Conservation (phyloP, 1,140 invertebrate genomes). For the Trichoplusia ni region DNA sequence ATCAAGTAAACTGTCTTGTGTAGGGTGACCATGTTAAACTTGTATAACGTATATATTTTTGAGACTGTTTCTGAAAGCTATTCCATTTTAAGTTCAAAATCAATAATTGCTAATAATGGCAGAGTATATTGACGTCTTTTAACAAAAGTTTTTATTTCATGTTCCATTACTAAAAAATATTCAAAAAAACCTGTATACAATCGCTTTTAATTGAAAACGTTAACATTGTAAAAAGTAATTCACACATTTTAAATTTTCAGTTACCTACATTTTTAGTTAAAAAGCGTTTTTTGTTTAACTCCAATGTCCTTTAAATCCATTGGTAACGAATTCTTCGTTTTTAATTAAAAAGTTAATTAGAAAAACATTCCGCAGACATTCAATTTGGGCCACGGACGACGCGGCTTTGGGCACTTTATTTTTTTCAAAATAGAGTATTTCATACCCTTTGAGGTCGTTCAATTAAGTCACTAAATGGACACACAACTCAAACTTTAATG, state of each 20-base stretch:
- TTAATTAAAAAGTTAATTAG: conserved; percentile 21
- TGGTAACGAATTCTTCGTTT: conserved; percentile 2
- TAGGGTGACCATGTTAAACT: background rate
- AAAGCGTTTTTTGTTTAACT: background rate
- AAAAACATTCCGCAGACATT: conserved; percentile 7
- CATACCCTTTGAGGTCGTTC: background rate
- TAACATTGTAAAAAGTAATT: no score
- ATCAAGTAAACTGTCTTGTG: background rate
- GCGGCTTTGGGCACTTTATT: background rate
- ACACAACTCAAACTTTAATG: background rate
- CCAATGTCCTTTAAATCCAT: background rate
- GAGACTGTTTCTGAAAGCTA: no score
- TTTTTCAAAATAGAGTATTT: conserved; percentile 1
- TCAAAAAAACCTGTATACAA: no score
- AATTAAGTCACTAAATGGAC: background rate
- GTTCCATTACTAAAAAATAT: no score
- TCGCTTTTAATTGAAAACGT: no score
- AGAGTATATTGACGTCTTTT: no score
- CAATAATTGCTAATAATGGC: no score
- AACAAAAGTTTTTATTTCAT: no score
- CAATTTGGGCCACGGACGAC: background rate
- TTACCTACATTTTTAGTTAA: no score
- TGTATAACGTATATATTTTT: no score
- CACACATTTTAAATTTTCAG: no score
- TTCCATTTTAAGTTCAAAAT: no score